A percentile compares a stretch with the other conserved stretches of the same genome.
phyloP scores from a whole-genome alignment of 2,113 vertebrate species.

The Chaetura pelagica region DNA sequence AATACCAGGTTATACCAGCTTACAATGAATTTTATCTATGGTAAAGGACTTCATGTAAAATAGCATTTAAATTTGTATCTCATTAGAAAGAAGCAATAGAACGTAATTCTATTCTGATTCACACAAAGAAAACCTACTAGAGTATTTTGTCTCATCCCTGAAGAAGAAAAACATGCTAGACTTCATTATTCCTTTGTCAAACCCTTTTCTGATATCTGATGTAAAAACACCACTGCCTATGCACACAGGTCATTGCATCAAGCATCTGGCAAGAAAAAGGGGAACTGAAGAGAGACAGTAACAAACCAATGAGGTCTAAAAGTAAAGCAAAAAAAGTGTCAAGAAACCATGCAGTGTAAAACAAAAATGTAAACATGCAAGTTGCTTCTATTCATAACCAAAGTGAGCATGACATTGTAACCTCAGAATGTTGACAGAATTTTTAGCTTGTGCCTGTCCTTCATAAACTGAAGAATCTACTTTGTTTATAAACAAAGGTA shows the following conservation, averaged over 20 bases:
- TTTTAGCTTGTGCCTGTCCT: background rate
- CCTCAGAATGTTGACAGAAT: background rate
- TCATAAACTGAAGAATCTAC: background rate
- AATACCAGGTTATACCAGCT: background rate
- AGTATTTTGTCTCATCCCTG: background rate
- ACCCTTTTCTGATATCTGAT: background rate
- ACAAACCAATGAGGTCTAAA: background rate
- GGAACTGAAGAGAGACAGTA: background rate
- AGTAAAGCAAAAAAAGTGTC: conserved; percentile 21
- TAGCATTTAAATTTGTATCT: background rate
- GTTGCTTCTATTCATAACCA: background rate
- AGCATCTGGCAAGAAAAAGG: background rate
- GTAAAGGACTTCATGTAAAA: background rate
- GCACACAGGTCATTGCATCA: background rate
- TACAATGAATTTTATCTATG: background rate
- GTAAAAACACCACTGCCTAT: background rate
- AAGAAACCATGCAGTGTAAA: conserved; percentile 11
- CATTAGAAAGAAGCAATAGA: background rate
- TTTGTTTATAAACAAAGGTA: background rate
- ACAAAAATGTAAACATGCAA: conserved; percentile 18
- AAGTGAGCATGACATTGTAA: background rate
- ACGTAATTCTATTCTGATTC: background rate
- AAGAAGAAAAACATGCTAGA: background rate
- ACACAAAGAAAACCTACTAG: background rate
- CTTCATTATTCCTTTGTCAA: background rate